Conservation (phyloP, 2,797 vertebrate genomes). For the Melopsittacus undulatus region DNA sequence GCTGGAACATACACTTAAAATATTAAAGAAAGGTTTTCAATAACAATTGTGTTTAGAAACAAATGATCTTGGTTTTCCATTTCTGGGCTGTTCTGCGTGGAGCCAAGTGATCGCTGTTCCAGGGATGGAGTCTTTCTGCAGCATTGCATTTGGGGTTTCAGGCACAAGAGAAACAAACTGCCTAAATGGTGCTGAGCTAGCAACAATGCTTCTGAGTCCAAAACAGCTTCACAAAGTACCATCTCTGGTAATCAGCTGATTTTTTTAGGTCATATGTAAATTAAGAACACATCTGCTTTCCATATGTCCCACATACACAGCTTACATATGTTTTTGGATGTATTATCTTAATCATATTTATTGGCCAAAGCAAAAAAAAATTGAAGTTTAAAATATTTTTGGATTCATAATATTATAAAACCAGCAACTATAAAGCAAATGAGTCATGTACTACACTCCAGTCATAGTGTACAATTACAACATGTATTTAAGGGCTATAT, state of each 20-base stretch:
- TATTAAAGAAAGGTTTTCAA: slow-evolving; percentile 6
- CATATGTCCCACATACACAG: slow-evolving; percentile 85
- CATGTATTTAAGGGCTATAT: slow-evolving; percentile 30
- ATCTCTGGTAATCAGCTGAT: slow-evolving; percentile 74
- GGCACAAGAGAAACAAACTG: slow-evolving; percentile 13
- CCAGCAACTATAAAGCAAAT: slow-evolving; percentile 43
- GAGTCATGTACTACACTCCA: slow-evolving; percentile 36
- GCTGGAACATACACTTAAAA: background rate
- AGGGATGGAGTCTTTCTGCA: background rate
- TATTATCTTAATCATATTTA: slow-evolving; percentile 93
- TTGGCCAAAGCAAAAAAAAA: slow-evolving; percentile 83
- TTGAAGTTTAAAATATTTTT: slow-evolving; percentile 57
- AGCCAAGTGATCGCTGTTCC: background rate
- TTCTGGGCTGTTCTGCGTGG: background rate
- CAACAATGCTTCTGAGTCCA: slow-evolving; percentile 41
- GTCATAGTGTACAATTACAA: slow-evolving; percentile 32
- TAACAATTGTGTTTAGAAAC: slow-evolving; percentile 37
- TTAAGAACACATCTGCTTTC: slow-evolving; percentile 87
- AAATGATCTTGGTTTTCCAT: slow-evolving; percentile 30
- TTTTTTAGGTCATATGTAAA: slow-evolving; percentile 73
- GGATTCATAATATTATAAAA: slow-evolving; percentile 51
- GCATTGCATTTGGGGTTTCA: background rate
- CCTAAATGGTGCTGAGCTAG: slow-evolving; percentile 67
- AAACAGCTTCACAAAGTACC: slow-evolving; percentile 60
- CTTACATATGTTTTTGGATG: slow-evolving; percentile 88